Base-by-base conservation (phyloP, 2,888 invertebrate genomes). In the Slavum lentiscoides region DNA sequence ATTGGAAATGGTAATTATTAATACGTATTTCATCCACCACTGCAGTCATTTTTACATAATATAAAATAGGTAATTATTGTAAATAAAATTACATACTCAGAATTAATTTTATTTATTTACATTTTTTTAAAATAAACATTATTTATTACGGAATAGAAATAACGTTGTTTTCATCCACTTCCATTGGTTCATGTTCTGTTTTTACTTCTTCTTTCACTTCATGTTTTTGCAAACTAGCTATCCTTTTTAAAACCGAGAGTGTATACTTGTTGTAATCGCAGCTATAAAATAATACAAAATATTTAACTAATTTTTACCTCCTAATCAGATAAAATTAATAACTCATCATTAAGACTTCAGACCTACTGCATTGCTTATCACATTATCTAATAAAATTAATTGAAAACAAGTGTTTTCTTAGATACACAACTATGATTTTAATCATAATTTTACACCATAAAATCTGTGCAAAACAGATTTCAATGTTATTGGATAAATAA, bases 231-330 rank as follows among this genome's bases (percentile, higher is more conserved):
- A 80, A 72, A 43, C n/a, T 55, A 21, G 70, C 66, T 62, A 82
- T 30, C 49, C 67, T 74, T 9, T 70, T 53, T 53, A 83, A 30
- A 43, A 83, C 75, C 9, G 49, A 43, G 30, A 81, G 66, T 55
- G 83, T 83, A 64, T 83, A 83, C 68, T 82, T 82, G 53, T 83
- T 83, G 43, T 82, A 83, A 74, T 83, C 83, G 11, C 83, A 83
- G 53, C 83, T 83, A 23, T 7, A 82, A 82, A 62, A 76, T 55
- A 19, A 73, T 2, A 73, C 23, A 9, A 67, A 66, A 66, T 13
- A 66, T 58, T 66, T 9, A 55, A 58, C 66, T 58, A n/a, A 43
- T 43, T 61, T 61, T 59, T 9, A 39, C 21, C 19, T 23, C 15
- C 9, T 43, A 49, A 9, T 49, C 11, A 49, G 11, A 1, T 49